A percentile compares a stretch with the other conserved stretches of the same genome.
Conservation (phyloP, 2,113 vertebrate genomes). For the Pachypanchax playfairii region DNA sequence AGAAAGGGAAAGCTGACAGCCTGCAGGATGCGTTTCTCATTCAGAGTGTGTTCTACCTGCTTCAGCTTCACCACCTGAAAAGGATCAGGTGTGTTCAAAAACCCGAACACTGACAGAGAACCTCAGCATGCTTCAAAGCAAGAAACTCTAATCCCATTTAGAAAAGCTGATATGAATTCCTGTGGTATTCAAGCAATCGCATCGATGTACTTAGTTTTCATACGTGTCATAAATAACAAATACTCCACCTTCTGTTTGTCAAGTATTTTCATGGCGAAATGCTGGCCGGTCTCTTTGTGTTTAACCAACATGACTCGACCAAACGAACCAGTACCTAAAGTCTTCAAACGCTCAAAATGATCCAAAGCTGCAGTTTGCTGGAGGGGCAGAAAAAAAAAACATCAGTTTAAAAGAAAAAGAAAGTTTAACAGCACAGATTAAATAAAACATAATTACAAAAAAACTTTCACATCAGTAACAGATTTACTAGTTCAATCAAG, state of each 20-base stretch:
- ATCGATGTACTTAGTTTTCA: background rate
- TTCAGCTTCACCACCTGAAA: conserved; percentile 91
- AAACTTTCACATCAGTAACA: background rate
- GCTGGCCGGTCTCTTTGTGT: conserved; percentile 87
- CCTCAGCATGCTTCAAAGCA: background rate
- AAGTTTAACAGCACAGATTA: background rate
- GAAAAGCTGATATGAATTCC: too few species aligned
- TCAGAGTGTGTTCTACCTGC: conserved; percentile 95
- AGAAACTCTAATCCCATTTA: too few species aligned
- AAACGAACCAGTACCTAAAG: conserved; percentile 92
- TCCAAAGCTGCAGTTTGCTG: conserved; percentile 92
- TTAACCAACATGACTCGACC: conserved; percentile 94
- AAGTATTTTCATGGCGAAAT: conserved; percentile 96
- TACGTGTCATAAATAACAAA: background rate
- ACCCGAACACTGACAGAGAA: background rate
- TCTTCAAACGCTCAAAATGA: conserved; percentile 93
- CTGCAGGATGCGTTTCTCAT: conserved; percentile 93
- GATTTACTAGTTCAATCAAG: background rate
- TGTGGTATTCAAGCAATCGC: background rate
- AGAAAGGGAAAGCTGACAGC: conserved; percentile 93
- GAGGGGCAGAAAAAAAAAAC: background rate
- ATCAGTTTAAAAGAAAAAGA: background rate
- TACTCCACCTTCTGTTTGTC: conserved; percentile 92
- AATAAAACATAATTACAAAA: background rate
- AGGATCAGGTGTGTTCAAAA: background rate